Conservation (phyloP, 2,888 invertebrate genomes). For the Zaprionus bogoriensis region DNA sequence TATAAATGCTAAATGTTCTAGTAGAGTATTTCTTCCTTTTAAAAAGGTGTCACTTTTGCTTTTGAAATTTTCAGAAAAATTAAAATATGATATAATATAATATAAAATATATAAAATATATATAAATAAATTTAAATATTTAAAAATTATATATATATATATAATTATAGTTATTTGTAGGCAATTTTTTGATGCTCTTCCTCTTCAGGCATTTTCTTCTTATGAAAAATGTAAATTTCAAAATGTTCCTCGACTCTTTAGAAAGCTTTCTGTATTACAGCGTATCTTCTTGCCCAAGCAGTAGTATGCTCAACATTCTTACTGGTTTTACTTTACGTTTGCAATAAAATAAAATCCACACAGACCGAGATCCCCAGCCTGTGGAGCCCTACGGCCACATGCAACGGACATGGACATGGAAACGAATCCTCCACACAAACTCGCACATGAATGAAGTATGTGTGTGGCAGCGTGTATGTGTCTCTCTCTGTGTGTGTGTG, state of each 20-base stretch:
- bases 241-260: neutral
- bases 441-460: neutral
- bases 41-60: no score
- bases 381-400: constrained; percentile 37
- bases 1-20: no score
- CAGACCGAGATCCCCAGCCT: constrained; percentile 27
- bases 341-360: constrained; percentile 74
- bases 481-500: constrained; percentile 13
- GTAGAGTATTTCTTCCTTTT: no score
- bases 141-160: no score
- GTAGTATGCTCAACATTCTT: neutral
- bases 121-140: no score
- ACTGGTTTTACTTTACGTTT: constrained; percentile 63
- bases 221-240: neutral
- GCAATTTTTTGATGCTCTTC: no score
- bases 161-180: no score
- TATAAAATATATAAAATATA: no score
- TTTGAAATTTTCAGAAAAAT: no score
- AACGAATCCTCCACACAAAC: constrained; percentile 9
- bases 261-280: neutral
- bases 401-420: constrained; percentile 39
- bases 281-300: neutral
- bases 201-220: no score
- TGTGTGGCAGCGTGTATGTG: constrained; percentile 19
- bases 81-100: no score